phyloP scores from a whole-genome alignment of 1,140 invertebrate species.

The Battus philenor region DNA sequence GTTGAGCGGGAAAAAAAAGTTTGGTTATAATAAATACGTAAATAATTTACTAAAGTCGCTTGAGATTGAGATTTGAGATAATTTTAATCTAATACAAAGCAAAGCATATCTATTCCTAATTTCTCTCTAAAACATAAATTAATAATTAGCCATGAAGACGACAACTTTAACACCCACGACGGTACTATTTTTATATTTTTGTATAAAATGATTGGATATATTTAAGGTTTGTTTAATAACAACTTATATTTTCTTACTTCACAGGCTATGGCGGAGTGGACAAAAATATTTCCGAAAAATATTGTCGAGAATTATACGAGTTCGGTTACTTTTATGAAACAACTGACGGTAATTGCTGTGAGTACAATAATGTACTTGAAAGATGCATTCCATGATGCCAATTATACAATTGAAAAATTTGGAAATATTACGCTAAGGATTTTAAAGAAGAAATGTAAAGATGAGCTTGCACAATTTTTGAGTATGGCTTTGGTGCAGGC shows the following conservation, averaged over 20 bases:
- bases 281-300: slow-evolving; percentile 44
- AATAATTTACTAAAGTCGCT: too few relatives aligned
- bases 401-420: slow-evolving; percentile 43
- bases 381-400: slow-evolving; percentile 47
- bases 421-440: slow-evolving; percentile 40
- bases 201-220: too few relatives aligned
- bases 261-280: slow-evolving; percentile 47
- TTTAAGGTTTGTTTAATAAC: not conserved
- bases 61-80: too few relatives aligned
- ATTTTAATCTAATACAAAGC: too few relatives aligned
- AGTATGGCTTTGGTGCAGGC: slow-evolving; percentile 46
- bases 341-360: slow-evolving; percentile 46
- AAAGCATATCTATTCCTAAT: too few relatives aligned
- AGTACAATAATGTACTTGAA: slow-evolving; percentile 56
- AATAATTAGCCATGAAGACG: too few relatives aligned
- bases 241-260: not conserved
- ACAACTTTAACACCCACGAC: not conserved
- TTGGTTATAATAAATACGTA: too few relatives aligned
- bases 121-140: too few relatives aligned
- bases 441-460: slow-evolving; percentile 46
- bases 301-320: slow-evolving; percentile 50
- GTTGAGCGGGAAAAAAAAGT: too few relatives aligned
- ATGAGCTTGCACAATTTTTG: slow-evolving; percentile 53
- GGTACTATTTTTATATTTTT: too few relatives aligned
- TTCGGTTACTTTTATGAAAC: slow-evolving; percentile 61